Evolutionary conservation across 2,888 invertebrate genomes (phyloP), one percentile per base, ranked within the genome.

Genomic region (Magallana nippona): DNA sequence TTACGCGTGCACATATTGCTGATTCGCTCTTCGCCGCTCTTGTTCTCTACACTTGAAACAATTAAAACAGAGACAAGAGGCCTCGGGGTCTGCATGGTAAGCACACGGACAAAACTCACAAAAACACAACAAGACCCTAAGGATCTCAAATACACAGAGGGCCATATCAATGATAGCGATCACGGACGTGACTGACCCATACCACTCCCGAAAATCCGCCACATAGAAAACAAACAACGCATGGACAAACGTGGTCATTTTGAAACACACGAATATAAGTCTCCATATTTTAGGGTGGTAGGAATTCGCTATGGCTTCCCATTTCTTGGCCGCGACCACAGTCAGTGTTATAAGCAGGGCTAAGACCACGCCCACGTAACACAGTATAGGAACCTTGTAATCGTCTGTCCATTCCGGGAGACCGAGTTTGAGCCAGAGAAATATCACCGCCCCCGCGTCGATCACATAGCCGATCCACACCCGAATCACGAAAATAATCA

Each of bases 21-120:
- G 56, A 78, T 44, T 56, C 55, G 60, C 60, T 19, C 60, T 60
- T 10, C 8, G 60, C 10, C 71, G 71, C 27, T 81, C 81, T 27
- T 19, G 8, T 55, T 82, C 82, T 27, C 56, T 84, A 79, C 84
- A 84, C 10, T 78, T 57, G 62, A 62, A 62, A 71, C 84, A 84
- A 44, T 82, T 84, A 79, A 84, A 57, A 82, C 84, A 84, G 19
- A 78, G 79, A 82, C 78, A 84, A 5, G 82, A 62, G 1, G 78
- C 55, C 13, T 60, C 78, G 17, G 60, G 62, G 56, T 84, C 84
- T 2, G 84, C 82, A 55, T 84, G 84, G 17, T 84, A 84, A 15
- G 84, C 82, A 78, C 84, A 84, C n/a, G 84, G 84, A 32, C 84
- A 84, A 78, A 78, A 86, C 22, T 79, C 79, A 84, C 83, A 84